Base-by-base conservation (phyloP, 2,113 vertebrate species). In the Emydocephalus ijimae region DNA sequence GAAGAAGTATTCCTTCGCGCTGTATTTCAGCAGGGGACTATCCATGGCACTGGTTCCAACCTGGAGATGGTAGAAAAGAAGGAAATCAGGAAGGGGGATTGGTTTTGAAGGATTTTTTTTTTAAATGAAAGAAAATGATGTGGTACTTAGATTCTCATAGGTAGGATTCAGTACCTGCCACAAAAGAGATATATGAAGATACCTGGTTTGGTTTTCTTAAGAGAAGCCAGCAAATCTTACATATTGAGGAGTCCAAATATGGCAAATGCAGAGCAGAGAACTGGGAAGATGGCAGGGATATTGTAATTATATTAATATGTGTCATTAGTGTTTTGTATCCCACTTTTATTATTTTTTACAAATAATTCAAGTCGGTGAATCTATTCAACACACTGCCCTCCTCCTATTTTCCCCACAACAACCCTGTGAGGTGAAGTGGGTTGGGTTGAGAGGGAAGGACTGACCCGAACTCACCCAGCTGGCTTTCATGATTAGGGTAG, bases 1-100 rank as follows among this genome's bases (percentile, higher is more conserved):
- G 96, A 99, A 99, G 97, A 99, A 99, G 94, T 99, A 98, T 91
- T 99, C 98, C 96, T 99, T 99, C 86, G 98, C 98, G 29, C 99
- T 99, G 97, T 99, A 99, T 94, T 99, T 99, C 92, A 99, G 97
- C 11, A 99, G 97, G 0, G 98, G 98, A 69, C 98, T 99, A 97
- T 99, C 99, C 98, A 99, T 99, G 0, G 98, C 98, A 0, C 97
- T 98, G 74, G 98, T 98, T 69, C 98, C 99, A 90, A 98, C 97
- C 97, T 97, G 3, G 64, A n/a, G 15, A 85, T 48, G 15, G 87
- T 86, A 56, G 61, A 18, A 34, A 45, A 4, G n/a, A 39, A 55
- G 34, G 45, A 21, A 89, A 57, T 12, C n/a, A 85, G 52, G 21
- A 14, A 12, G 3, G 7, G 6, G 6, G 0, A 0, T 9, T 81